Base-by-base conservation (phyloP, 1,140 invertebrate genomes). In the Magallana angulata region DNA sequence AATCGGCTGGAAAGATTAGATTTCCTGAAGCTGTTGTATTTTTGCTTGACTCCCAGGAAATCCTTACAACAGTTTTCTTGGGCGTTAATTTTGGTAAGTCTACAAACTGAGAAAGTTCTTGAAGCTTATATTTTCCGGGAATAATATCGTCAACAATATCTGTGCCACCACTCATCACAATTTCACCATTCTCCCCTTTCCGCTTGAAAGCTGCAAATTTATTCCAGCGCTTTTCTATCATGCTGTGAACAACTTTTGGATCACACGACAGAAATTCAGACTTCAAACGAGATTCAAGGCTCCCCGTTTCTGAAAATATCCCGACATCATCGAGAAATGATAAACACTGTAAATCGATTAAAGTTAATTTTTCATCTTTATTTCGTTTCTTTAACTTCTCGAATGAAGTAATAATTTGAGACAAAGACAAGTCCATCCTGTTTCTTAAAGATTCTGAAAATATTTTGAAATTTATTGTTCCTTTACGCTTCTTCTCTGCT, bases 101-200 rank as follows among this genome's bases (percentile, higher is more conserved):
- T 36, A 56, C 68, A 62, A 90, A 90, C 18, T 88, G 89, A 59
- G 85, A 62, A 12, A 90, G 57, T 71, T 90, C 89, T 12, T 85
- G 81, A 4, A 90, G 60, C 24, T 58, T 85, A 71, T 90, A 90
- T 12, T 90, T 85, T n/a, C 89, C 89, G 12, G 89, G 89, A 16
- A 89, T 24, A 48, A 85, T 36, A 58, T 90, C 89, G 2, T 48
- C 88, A 11, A 89, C 89, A 59, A 90, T 90, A 30, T 62, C 85
- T 11, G 71, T 12, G 4, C 71, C 58, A 30, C 89, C 88, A 5
- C 57, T 89, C 89, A 90, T 90, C 11, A 90, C 87, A 12, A 87
- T 12, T 80, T 89, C 59, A 1, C 86, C 85, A 57, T 56, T 24
- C 18, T 56, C 30, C 14, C 87, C 87, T 56, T n/a, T 12, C 14